Evolutionary conservation across 2,888 invertebrate species (phyloP).

Genomic region (Physocephala rufipes): DNA sequence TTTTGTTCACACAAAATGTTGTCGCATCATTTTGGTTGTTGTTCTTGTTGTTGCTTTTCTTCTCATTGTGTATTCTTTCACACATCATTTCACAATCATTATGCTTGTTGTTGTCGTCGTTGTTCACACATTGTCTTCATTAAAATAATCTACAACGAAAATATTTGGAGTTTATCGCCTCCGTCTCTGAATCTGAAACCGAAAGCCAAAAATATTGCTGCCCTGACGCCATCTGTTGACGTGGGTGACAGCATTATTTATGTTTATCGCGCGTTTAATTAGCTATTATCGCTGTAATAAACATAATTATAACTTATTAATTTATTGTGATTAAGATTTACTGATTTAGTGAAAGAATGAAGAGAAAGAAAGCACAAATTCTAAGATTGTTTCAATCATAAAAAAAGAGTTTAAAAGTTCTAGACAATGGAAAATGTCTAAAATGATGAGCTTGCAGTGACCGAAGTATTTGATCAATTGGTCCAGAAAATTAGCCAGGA

Average conservation of each 20-base stretch:
- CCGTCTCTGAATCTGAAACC: conserved; percentile 24
- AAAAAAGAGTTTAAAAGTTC: too few relatives aligned
- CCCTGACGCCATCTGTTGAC: conserved; percentile 48
- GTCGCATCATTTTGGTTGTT: too few relatives aligned
- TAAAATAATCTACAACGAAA: conserved; percentile 46
- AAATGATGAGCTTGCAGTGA: too few relatives aligned
- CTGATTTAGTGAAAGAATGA: conserved; percentile 23
- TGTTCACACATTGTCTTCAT: conserved; percentile 61
- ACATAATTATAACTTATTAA: conserved; percentile 63
- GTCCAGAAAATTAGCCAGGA: too few relatives aligned
- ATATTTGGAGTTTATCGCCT: conserved; percentile 23
- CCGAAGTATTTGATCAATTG: too few relatives aligned
- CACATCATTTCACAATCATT: too few relatives aligned
- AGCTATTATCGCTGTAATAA: conserved; percentile 62
- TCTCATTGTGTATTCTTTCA: too few relatives aligned
- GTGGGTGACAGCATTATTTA: conserved; percentile 61
- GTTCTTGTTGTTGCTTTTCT: too few relatives aligned
- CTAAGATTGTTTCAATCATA: too few relatives aligned
- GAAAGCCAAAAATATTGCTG: conserved; percentile 21
- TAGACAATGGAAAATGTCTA: too few relatives aligned
- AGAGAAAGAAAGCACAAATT: neutral
- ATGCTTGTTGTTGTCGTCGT: too few relatives aligned
- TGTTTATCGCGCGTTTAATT: conserved; percentile 62
- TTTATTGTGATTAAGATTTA: conserved; percentile 60
- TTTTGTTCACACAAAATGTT: conserved; percentile 58